Base-by-base conservation (phyloP, 2,797 vertebrate genomes). In the Ptychadena robeensis region DNA sequence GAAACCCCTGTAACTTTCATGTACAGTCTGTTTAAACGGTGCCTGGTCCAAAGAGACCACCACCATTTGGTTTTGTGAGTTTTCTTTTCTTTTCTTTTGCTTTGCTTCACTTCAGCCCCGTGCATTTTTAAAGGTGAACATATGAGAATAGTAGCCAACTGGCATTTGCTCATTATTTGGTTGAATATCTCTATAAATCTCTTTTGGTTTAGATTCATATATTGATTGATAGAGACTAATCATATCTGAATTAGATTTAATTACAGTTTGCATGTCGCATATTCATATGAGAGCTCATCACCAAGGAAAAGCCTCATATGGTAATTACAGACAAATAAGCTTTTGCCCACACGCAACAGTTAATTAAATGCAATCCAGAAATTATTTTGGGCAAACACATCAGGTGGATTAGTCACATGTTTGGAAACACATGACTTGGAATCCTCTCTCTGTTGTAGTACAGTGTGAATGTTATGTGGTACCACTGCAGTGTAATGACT, bases 381-480 rank as follows among this genome's bases (percentile, higher is more conserved):
- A 61, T 61, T 10, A 61, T 25, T 28, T 10, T 61, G 59, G 25
- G 25, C 27, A 61, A 61, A 61, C 59, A 61, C 27, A 28, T 61
- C n/a, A 61, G n/a, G 59, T 61, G 27, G n/a, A 61, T 61, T 34
- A 18, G 28, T 31, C 64, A 32, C 64, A 67, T 67, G 64, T 67
- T 34, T 31, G 28, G 18, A 31, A 67, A 67, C 25, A 61, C 44
- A 53, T 53, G 44, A 53, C 44, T 5, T 48, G 0, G 44, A 2
- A 6, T 53, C 18, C 18, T 53, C 18, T 18, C 15, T 53, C 4
- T 53, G 44, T 53, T 53, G 44, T 22, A 53, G 44, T 22, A 53
- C 44, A 53, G 44, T 53, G 44, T 22, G 18, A 53, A 53, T 53
- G 18, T 6, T 48, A 2, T 7, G 44, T 53, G 3, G 37, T 10